Evolutionary conservation across 1,140 invertebrate species (phyloP).

Genomic region (Drosophila burlai): DNA sequence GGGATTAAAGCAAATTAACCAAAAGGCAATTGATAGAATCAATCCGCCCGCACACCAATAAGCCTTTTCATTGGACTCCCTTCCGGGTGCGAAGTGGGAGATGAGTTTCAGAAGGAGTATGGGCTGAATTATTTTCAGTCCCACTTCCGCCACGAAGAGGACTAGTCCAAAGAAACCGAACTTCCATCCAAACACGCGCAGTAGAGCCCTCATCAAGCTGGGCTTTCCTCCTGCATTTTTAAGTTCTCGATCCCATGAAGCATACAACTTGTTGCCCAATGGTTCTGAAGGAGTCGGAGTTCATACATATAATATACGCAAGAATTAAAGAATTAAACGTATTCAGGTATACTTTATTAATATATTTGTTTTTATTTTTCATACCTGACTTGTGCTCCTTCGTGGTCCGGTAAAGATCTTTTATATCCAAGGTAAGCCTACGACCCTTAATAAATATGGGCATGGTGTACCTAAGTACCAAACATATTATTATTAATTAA

Average conservation of each 20-base stretch:
- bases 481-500: neutral
- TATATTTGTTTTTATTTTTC: neutral
- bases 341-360: too few relatives aligned
- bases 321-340: too few relatives aligned
- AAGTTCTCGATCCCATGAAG: slow-evolving; percentile 64
- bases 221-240: slow-evolving; percentile 49
- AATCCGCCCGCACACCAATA: slow-evolving; percentile 89
- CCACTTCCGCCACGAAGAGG: slow-evolving; percentile 62
- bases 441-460: slow-evolving; percentile 86
- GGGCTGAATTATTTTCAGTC: slow-evolving; percentile 88
- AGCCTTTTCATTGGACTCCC: slow-evolving; percentile 86
- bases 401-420: slow-evolving; percentile 87
- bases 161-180: slow-evolving; percentile 65
- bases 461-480: slow-evolving; percentile 84
- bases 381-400: slow-evolving; percentile 86
- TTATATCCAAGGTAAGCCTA: slow-evolving; percentile 86
- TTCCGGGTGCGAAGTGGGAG: slow-evolving; percentile 86
- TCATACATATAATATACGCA: too few relatives aligned
- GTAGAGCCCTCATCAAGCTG: slow-evolving; percentile 54
- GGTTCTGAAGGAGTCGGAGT: slow-evolving; percentile 34
- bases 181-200: slow-evolving; percentile 66
- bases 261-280: slow-evolving; percentile 64
- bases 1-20: slow-evolving; percentile 90
- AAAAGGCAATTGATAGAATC: slow-evolving; percentile 89
- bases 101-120: slow-evolving; percentile 90